Base-by-base conservation (phyloP, 2,888 invertebrate species). In the Choreutis nemorana region DNA sequence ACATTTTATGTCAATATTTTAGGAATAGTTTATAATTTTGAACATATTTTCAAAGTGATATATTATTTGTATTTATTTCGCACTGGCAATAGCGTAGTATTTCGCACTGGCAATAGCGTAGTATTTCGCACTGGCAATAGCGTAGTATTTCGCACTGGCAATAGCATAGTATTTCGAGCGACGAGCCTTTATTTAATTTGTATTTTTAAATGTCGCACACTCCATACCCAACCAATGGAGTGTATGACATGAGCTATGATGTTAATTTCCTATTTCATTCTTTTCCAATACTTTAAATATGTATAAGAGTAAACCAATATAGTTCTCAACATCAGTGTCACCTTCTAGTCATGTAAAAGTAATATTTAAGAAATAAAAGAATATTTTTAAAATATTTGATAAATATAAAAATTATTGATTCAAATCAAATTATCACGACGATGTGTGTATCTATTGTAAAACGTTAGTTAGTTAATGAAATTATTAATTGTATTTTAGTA, bases 401-500 rank as follows among this genome's bases (percentile, higher is more conserved):
- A 8, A 23, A 10, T 23, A 23, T 23, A 23, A 12, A 3, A 11
- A 23, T 10, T 23, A 11, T 23, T 6, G 10, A 23, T 23, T 20
- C 9, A 20, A 23, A 12, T 4, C 3, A 12, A 11, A 12, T 23
- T 23, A n/a, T 23, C 10, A 3, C 3, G 2, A 10, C 23, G 9
- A 23, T 10, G 5, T 35, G 23, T 35, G 26, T 31, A 34, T 30
- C 31, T n/a, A n/a, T 37, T n/a, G n/a, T n/a, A n/a, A n/a, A n/a
- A n/a, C n/a, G 50, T 47, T 58, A 55, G 67, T 45, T 62, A 61
- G 56, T 55, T 49, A 58, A 61, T 54, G 48, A 55, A 51, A 48
- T 44, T 41, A 40, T 49, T 48, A 50, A 55, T 48, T 58, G 53
- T 59, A 59, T 57, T 59, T 66, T 58, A 71, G 68, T 60, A 47